A percentile compares a stretch with the other conserved stretches of the same genome.
These are phyloP conservation scores for Stegophylla sp. DNA, from an alignment of 2,888 invertebrate species.

Conservation along the genomic window DNA sequence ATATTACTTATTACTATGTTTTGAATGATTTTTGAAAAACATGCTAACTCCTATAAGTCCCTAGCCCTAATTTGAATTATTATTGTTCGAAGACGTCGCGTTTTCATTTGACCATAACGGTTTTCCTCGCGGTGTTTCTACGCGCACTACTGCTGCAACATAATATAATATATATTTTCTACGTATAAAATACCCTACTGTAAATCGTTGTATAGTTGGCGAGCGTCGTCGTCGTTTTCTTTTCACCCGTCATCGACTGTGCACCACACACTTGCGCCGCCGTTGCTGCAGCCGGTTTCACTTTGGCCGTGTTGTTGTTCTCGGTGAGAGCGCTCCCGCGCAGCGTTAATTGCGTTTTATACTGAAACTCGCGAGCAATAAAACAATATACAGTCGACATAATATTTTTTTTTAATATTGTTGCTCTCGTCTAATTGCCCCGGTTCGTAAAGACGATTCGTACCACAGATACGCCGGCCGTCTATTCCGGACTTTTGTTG, in stretches of 20 bases:
- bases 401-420: not conserved
- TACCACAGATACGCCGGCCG: no score
- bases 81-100: no score
- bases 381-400: not conserved
- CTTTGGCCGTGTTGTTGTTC: not conserved
- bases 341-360: not conserved
- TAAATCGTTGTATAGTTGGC: not conserved
- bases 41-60: no score
- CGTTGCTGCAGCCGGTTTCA: conserved; percentile 9
- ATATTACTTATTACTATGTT: no score
- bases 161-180: no score
- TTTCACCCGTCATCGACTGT: conserved; percentile 1
- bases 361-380: not conserved
- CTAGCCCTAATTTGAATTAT: no score
- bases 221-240: conserved; percentile 9
- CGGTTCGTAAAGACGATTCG: no score
- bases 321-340: not conserved
- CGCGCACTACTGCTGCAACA: no score
- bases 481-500: no score
- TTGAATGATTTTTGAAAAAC: no score
- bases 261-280: no score
- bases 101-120: not conserved
- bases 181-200: no score
- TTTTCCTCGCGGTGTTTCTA: not conserved
- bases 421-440: not conserved